Base-by-base conservation (phyloP, 1,140 invertebrate genomes). In the Drosophila subobscura region DNA sequence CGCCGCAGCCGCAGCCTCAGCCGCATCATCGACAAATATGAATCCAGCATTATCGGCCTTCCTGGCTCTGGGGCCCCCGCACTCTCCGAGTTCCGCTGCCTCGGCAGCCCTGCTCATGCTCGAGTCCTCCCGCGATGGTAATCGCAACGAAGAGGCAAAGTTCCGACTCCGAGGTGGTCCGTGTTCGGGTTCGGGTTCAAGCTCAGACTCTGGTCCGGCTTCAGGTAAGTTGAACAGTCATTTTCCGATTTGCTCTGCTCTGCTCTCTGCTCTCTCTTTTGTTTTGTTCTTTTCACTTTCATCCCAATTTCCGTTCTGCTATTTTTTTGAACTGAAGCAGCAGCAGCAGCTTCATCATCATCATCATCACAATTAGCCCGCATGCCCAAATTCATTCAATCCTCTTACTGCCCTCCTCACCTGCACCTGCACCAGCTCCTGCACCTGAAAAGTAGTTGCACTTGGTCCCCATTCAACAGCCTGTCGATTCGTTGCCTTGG, bases 131-230 rank as follows among this genome's bases (percentile, higher is more conserved):
- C 72, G 63, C 65, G 89, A 89, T 76, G 89, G 83, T 55, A 91
- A 90, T 90, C 83, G 71, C 46, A 91, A 89, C 72, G 72, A 79
- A 59, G 83, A 81, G 52, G 77, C 60, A 65, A 85, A 77, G 79
- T 81, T 80, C 60, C 64, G 40, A 23, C 47, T 77, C 53, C 63
- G 47, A 23, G 4, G 10, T 27, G 0, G 29, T 0, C 29, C 16
- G 16, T 20, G 16, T 20, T 33, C 29, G 0, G 29, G 0, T 8
- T 33, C 7, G 7, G 33, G 0, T 8, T 33, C 7, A 2, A 10
- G 33, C 33, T 37, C 33, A 12, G 33, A 44, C 16, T 55, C 53
- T 41, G 53, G 37, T 27, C 58, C 10, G 1, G 42, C 41, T 7
- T 12, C 84, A 84, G 79, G 85, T 89, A 88, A 84, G 79, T 77